Evolutionary conservation across 2,797 vertebrate species (phyloP).

Genomic region (Parotocinclus haroldoi): DNA sequence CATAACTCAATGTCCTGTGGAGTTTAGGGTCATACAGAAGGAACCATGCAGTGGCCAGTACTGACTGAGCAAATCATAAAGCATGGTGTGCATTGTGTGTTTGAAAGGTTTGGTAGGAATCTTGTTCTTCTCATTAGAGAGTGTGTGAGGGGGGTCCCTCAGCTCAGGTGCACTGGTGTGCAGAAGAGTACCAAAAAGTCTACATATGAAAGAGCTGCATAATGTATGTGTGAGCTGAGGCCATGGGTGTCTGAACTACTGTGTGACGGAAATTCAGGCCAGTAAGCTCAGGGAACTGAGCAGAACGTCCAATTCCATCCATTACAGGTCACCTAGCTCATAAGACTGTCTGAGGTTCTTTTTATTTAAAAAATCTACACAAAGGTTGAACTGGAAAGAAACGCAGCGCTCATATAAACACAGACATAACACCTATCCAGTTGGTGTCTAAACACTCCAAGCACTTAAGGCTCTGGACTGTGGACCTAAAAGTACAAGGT

Average conservation of each 20-base stretch:
- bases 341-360: constrained; percentile 21
- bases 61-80: too few species aligned
- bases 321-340: constrained; percentile 11
- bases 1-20: constrained; percentile 7
- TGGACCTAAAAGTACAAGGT: too few species aligned
- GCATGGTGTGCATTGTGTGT: too few species aligned
- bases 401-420: background rate
- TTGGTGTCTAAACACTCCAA: too few species aligned
- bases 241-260: constrained; percentile 25
- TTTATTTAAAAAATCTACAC: background rate
- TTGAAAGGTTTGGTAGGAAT: background rate
- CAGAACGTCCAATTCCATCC: constrained; percentile 11
- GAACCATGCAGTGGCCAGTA: background rate
- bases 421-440: background rate
- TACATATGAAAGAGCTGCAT: constrained; percentile 14
- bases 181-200: constrained; percentile 13
- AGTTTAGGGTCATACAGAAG: background rate
- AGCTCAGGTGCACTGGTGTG: constrained; percentile 18
- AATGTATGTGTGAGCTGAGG: constrained; percentile 24
- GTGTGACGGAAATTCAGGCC: constrained; percentile 8
- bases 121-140: constrained; percentile 14
- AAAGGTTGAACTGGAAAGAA: too few species aligned
- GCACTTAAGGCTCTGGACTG: too few species aligned
- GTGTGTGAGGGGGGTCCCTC: constrained; percentile 7
- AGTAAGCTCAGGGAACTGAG: constrained; percentile 7